Percentiles rank a stretch among this genome's conserved stretches.
phyloP scores from a whole-genome alignment of 2,888 invertebrate genomes.

The Agriotes lineatus region DNA sequence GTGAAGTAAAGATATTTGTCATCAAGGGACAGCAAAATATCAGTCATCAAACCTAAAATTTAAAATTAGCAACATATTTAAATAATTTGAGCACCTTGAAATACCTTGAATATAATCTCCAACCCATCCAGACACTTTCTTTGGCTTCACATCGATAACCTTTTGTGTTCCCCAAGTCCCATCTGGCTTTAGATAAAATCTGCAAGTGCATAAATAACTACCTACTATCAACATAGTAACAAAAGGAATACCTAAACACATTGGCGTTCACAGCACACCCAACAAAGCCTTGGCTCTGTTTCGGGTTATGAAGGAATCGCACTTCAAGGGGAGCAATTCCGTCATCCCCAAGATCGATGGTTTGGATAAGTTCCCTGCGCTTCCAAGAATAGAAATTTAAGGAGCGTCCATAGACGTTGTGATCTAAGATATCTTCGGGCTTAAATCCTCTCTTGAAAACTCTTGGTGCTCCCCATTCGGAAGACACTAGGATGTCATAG shows the following conservation, averaged over 20 bases:
- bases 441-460: slow-evolving; percentile 78
- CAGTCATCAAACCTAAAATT: slow-evolving; percentile 84
- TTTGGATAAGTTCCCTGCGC: slow-evolving; percentile 82
- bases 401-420: slow-evolving; percentile 82
- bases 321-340: slow-evolving; percentile 93
- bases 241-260: slow-evolving; percentile 75
- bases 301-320: slow-evolving; percentile 93
- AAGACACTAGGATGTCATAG: slow-evolving; percentile 89
- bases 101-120: slow-evolving; percentile 76
- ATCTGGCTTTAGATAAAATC: slow-evolving; percentile 75
- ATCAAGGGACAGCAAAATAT: slow-evolving; percentile 94
- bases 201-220: slow-evolving; percentile 53
- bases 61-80: background rate
- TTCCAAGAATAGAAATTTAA: slow-evolving; percentile 94
- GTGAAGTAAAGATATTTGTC: slow-evolving; percentile 92
- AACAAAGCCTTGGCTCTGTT: slow-evolving; percentile 87
- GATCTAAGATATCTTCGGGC: slow-evolving; percentile 64
- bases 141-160: slow-evolving; percentile 87
- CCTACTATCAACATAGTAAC: background rate
- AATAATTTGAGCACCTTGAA: background rate
- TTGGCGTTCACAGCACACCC: slow-evolving; percentile 88
- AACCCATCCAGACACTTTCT: slow-evolving; percentile 83
- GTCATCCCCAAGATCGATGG: slow-evolving; percentile 87
- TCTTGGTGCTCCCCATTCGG: slow-evolving; percentile 94
- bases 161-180: slow-evolving; percentile 84